phyloP scores from a whole-genome alignment of 2,888 invertebrate genomes.

The Pristionchus maxplancki region DNA sequence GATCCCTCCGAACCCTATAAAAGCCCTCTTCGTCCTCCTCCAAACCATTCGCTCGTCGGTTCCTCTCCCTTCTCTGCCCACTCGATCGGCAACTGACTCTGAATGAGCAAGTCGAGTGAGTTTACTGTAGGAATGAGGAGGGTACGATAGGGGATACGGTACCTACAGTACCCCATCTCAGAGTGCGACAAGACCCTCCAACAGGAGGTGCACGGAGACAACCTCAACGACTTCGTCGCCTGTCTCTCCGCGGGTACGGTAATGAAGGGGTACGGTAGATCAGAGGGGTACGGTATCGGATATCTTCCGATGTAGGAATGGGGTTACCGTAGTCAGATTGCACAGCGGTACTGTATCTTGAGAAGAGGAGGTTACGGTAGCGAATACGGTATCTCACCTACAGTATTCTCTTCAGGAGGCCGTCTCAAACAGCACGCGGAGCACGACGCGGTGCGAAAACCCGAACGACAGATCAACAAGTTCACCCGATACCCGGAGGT shows the following conservation, averaged over 20 bases:
- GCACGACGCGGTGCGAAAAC: neutral
- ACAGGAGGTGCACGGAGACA: conserved; percentile 6
- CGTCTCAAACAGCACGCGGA: conserved; percentile 36
- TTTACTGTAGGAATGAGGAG: too few species aligned
- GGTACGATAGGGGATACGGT: too few species aligned
- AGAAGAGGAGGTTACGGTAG: neutral
- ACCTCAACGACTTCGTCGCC: conserved; percentile 48
- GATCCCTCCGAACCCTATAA: too few species aligned
- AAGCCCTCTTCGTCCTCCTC: too few species aligned
- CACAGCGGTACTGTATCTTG: neutral
- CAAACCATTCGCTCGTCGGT: too few species aligned
- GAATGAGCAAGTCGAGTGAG: too few species aligned
- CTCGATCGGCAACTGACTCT: too few species aligned
- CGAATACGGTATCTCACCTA: neutral
- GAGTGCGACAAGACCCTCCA: neutral
- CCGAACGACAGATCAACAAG: conserved; percentile 33
- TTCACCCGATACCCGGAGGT: conserved; percentile 5
- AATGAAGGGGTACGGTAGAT: neutral
- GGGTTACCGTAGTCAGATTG: neutral
- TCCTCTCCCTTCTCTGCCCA: too few species aligned
- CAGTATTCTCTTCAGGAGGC: neutral
- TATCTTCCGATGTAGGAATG: too few species aligned
- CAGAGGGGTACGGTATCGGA: neutral
- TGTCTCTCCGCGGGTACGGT: conserved; percentile 10
- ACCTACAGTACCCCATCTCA: too few species aligned